These are phyloP conservation scores for Leucania comma DNA, from an alignment of 2,888 invertebrate species.

Conservation along the genomic window DNA sequence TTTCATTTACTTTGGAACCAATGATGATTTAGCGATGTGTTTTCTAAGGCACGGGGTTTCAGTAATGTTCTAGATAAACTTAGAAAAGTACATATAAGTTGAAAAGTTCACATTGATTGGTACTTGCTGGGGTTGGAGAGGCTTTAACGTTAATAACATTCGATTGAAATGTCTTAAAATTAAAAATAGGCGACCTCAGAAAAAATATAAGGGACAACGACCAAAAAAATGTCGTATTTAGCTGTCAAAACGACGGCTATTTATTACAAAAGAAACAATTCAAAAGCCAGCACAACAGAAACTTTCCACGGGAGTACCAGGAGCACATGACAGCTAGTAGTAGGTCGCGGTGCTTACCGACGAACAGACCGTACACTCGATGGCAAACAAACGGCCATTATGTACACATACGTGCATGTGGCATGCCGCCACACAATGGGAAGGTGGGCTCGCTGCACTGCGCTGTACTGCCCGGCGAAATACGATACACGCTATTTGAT, in stretches of 20 bases:
- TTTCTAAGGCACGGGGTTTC: too few species aligned
- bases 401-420: slow-evolving; percentile 64
- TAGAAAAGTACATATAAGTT: too few species aligned
- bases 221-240: not conserved
- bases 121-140: too few species aligned
- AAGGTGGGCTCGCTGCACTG: slow-evolving; percentile 61
- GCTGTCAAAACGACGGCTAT: slow-evolving; percentile 17
- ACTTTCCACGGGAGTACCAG: slow-evolving; percentile 68
- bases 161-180: not conserved
- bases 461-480: slow-evolving; percentile 46
- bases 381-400: slow-evolving; percentile 66
- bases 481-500: slow-evolving; percentile 64
- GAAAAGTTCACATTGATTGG: too few species aligned
- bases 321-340: slow-evolving; percentile 66
- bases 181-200: not conserved
- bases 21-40: not conserved
- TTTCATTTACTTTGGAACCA: slow-evolving; percentile 1
- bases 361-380: slow-evolving; percentile 57
- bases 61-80: too few species aligned
- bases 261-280: slow-evolving; percentile 36
- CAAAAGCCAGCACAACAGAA: slow-evolving; percentile 35
- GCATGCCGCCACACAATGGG: slow-evolving; percentile 66
- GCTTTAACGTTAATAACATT: too few species aligned
- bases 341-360: slow-evolving; percentile 63
- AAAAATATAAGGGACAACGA: not conserved